Evolutionary conservation across 2,113 vertebrate genomes (phyloP).

Genomic region (Gambusia affinis): DNA sequence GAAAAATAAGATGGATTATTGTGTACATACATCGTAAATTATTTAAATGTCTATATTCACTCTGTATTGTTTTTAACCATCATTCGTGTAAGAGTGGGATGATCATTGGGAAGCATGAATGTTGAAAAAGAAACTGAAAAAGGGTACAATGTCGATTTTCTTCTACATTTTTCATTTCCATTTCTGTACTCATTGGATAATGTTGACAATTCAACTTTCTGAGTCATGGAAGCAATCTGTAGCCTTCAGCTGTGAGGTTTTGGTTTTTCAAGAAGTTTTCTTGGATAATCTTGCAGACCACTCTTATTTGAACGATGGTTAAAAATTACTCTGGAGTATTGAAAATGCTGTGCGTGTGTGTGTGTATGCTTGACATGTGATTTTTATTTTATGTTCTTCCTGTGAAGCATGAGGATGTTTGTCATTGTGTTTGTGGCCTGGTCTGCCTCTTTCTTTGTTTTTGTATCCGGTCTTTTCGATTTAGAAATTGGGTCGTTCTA

Average conservation of each 20-base stretch:
- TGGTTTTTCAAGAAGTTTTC: background rate
- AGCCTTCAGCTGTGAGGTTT: no score
- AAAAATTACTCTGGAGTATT: conserved; percentile 67
- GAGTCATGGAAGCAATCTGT: background rate
- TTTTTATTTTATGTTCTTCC: conserved; percentile 1
- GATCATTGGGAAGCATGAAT: conserved; percentile 43
- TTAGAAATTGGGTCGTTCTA: conserved; percentile 44
- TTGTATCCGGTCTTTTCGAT: conserved; percentile 1
- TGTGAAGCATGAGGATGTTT: conserved; percentile 76
- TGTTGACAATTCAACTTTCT: background rate
- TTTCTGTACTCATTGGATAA: background rate
- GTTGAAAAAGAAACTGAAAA: conserved; percentile 18
- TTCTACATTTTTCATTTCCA: conserved; percentile 3
- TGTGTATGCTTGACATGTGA: conserved; percentile 39
- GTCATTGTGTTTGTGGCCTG: conserved; percentile 64
- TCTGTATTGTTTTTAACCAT: conserved; percentile 76
- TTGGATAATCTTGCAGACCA: conserved; percentile 10
- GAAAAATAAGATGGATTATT: conserved; percentile 71
- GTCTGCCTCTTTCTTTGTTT: conserved; percentile 47
- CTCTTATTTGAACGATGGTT: conserved; percentile 64
- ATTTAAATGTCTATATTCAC: conserved; percentile 82
- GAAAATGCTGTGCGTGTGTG: conserved; percentile 55
- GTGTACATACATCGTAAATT: conserved; percentile 86
- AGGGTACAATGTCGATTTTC: background rate
- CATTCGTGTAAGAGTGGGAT: conserved; percentile 70